Evolutionary conservation across 2,888 invertebrate genomes (phyloP).

Genomic region (Pollenia angustigena): DNA sequence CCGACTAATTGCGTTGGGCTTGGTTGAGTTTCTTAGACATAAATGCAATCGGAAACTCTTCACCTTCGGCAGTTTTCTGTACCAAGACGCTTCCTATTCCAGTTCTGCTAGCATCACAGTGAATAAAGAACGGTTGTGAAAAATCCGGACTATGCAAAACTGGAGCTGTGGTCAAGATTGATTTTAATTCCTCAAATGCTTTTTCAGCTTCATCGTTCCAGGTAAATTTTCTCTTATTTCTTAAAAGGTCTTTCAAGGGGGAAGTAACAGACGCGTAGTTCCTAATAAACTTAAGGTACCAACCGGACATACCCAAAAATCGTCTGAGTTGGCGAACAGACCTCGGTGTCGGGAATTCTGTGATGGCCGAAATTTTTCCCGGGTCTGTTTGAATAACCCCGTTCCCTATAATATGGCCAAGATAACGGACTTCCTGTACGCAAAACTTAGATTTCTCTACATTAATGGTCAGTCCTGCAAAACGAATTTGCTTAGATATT

Average conservation of each 20-base stretch:
- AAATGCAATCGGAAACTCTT: constrained; percentile 32
- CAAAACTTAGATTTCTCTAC: constrained; percentile 48
- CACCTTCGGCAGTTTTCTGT: constrained; percentile 34
- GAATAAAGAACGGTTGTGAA: neutral
- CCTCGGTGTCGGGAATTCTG: constrained; percentile 51
- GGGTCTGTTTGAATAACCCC: neutral
- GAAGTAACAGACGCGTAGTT: constrained; percentile 45
- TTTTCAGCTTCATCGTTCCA: no score
- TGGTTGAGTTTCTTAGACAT: no score
- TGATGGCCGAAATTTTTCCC: neutral
- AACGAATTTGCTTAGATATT: constrained; percentile 25
- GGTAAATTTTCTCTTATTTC: neutral
- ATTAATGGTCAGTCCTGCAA: constrained; percentile 44
- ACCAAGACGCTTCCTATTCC: constrained; percentile 12
- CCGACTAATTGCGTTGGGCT: no score
- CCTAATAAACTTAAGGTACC: neutral
- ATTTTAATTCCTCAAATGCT: no score
- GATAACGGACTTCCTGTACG: constrained; percentile 31
- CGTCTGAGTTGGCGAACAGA: constrained; percentile 52
- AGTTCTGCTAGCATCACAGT: neutral
- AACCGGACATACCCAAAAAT: constrained; percentile 50
- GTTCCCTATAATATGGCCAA: neutral
- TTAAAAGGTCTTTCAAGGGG: constrained; percentile 60
- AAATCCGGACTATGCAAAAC: no score
- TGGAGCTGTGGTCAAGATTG: no score